Conservation (phyloP, 2,888 invertebrate genomes). For the Crepidodera aurea region DNA sequence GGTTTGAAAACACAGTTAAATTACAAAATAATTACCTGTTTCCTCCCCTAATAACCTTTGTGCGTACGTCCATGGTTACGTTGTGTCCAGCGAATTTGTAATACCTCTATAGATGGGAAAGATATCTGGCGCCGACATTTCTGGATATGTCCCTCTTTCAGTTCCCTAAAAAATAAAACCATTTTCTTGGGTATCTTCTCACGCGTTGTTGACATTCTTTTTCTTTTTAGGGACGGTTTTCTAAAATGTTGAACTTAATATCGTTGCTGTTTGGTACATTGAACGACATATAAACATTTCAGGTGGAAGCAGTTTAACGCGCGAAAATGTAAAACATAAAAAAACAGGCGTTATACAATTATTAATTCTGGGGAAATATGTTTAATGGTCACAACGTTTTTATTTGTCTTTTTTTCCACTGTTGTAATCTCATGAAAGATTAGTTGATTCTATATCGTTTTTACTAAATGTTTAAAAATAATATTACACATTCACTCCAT, state of each 20-base stretch:
- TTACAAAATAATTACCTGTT: too few species aligned
- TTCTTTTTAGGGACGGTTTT: background rate
- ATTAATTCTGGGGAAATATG: too few species aligned
- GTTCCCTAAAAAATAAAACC: constrained; percentile 35
- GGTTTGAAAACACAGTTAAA: too few species aligned
- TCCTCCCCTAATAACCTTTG: too few species aligned
- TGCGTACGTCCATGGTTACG: constrained; percentile 17
- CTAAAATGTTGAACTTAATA: background rate
- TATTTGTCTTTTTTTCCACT: too few species aligned
- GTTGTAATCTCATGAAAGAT: too few species aligned
- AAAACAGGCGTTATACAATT: too few species aligned
- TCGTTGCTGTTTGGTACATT: background rate
- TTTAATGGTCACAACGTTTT: too few species aligned
- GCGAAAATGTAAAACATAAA: too few species aligned
- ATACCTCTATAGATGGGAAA: constrained; percentile 33
- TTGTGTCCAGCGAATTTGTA: constrained; percentile 42
- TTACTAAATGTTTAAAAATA: too few species aligned
- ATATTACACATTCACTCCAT: too few species aligned
- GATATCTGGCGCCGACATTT: constrained; percentile 46
- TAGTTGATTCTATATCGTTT: too few species aligned
- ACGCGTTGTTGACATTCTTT: constrained; percentile 19
- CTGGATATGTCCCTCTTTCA: constrained; percentile 39
- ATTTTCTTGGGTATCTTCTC: constrained; percentile 39
- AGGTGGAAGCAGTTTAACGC: background rate
- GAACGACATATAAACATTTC: background rate